Percentiles rank a stretch among this genome's conserved stretches.
Conservation (phyloP, 2,888 invertebrate species). For the Drosophila helvetica region DNA sequence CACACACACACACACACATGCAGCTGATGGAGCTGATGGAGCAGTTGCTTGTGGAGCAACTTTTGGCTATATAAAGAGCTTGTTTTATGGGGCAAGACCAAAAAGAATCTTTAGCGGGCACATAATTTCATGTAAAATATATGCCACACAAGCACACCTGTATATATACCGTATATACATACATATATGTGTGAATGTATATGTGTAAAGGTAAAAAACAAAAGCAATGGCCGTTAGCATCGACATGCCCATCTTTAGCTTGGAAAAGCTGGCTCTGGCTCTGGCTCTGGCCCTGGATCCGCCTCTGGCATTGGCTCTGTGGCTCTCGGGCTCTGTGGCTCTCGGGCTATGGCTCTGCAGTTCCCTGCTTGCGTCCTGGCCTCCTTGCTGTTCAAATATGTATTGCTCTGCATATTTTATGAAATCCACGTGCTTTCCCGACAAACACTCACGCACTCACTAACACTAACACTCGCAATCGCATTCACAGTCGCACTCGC, state of each 20-base stretch:
- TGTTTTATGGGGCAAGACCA: neutral
- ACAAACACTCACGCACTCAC: constrained; percentile 24
- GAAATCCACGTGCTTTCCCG: constrained; percentile 45
- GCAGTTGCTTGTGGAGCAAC: neutral
- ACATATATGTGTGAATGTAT: neutral
- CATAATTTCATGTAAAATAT: constrained; percentile 21
- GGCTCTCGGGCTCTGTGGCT: neutral
- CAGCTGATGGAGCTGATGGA: neutral
- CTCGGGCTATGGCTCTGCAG: neutral
- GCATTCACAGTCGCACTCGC: neutral
- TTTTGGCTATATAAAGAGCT: constrained; percentile 6
- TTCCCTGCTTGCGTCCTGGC: neutral
- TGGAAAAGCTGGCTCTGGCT: constrained; percentile 25
- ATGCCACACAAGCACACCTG: constrained; percentile 6
- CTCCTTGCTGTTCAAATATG: constrained; percentile 60
- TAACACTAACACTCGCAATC: constrained; percentile 5
- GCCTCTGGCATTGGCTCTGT: neutral
- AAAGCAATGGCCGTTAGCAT: constrained; percentile 40
- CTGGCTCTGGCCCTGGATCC: neutral
- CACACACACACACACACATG: neutral
- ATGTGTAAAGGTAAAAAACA: constrained; percentile 26
- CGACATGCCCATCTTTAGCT: constrained; percentile 39
- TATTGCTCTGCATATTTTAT: constrained; percentile 56
- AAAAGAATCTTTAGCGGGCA: constrained; percentile 13
- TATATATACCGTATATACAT: neutral